These are phyloP conservation scores for Diaphora mendica DNA, from an alignment of 2,888 invertebrate species.

Conservation along the genomic window DNA sequence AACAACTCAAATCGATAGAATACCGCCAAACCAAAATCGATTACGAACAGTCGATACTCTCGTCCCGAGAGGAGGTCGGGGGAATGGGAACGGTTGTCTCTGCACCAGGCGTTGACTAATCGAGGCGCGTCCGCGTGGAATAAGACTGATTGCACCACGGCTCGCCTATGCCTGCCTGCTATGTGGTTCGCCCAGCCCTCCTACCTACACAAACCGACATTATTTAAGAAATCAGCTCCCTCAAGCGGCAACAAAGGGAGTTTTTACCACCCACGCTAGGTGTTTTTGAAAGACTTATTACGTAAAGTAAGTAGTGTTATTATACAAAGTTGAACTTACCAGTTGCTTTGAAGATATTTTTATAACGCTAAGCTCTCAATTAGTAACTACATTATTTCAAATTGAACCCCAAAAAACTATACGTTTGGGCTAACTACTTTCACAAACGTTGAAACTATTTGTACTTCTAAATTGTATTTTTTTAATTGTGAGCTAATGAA, in stretches of 20 bases:
- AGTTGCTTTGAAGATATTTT: slow-evolving; percentile 11
- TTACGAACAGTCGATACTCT: slow-evolving; percentile 80
- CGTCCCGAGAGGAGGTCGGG: slow-evolving; percentile 71
- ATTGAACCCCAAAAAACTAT: neutral
- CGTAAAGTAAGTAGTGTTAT: slow-evolving; percentile 57
- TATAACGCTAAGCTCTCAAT: neutral
- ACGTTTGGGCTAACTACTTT: neutral
- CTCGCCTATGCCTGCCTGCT: slow-evolving; percentile 82
- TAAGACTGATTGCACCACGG: slow-evolving; percentile 84
- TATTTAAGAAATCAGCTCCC: slow-evolving; percentile 85
- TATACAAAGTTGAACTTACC: slow-evolving; percentile 38
- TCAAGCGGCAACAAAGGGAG: slow-evolving; percentile 83
- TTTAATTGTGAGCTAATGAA: too few species aligned
- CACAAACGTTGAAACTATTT: too few species aligned
- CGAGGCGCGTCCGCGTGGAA: slow-evolving; percentile 85
- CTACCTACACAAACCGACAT: slow-evolving; percentile 83
- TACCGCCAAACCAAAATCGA: slow-evolving; percentile 76
- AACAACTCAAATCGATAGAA: slow-evolving; percentile 68
- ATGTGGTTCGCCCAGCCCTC: slow-evolving; percentile 75
- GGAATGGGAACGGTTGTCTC: slow-evolving; percentile 78
- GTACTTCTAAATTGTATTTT: too few species aligned
- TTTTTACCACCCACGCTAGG: slow-evolving; percentile 79
- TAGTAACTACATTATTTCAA: neutral
- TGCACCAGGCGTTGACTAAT: slow-evolving; percentile 86
- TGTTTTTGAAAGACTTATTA: slow-evolving; percentile 73